These are phyloP conservation scores for Acromyrmex echinatior DNA, from an alignment of 1,140 invertebrate genomes.

Conservation along the genomic window DNA sequence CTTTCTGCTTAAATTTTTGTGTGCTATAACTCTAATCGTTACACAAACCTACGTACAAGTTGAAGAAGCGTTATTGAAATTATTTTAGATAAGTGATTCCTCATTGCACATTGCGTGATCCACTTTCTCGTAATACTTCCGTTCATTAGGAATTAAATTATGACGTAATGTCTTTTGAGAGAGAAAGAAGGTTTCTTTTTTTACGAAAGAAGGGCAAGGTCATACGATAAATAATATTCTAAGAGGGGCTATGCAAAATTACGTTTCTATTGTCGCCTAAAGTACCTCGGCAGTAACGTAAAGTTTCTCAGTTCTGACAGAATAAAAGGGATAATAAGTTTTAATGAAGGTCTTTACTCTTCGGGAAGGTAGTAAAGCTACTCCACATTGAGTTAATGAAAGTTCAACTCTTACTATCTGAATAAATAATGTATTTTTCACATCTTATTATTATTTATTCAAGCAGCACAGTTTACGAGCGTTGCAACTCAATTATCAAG, in stretches of 20 bases:
- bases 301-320: conserved; percentile 49
- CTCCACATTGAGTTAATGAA: conserved; percentile 52
- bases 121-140: conserved; percentile 3
- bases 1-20: too few relatives aligned
- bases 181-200: not conserved
- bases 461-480: not conserved
- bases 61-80: not conserved
- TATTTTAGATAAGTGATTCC: not conserved
- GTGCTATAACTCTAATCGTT: too few relatives aligned
- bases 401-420: conserved; percentile 40
- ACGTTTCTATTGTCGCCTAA: conserved; percentile 56
- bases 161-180: not conserved
- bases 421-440: conserved; percentile 50
- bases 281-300: conserved; percentile 34
- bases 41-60: not conserved
- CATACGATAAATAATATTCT: conserved; percentile 34
- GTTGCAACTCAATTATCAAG: conserved; percentile 17
- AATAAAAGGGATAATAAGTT: conserved; percentile 62
- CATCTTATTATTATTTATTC: conserved; percentile 36
- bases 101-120: not conserved
- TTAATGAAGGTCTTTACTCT: conserved; percentile 64
- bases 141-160: not conserved
- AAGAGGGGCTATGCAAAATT: conserved; percentile 35
- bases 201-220: not conserved
- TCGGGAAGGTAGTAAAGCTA: conserved; percentile 43